Percentiles rank a stretch among this genome's conserved stretches.
Conservation (phyloP, 1,140 invertebrate genomes). For the fruit fly (Drosophila melanogaster) region Release_6_plus_ISO1_MT NT_037436.4:4679001-4679500, state of each 20-base stretch:
- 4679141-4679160: conserved; percentile 15
- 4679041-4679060: conserved; percentile 57
- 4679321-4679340: background rate
- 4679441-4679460: conserved; percentile 6
- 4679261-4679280: no score
- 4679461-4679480: no score
- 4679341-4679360: conserved; percentile 11
- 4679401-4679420: conserved; percentile 64
- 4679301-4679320: background rate
- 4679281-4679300: no score
- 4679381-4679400: conserved; percentile 52
- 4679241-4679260: no score
- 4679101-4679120: conserved; percentile 79
- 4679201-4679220: no score
- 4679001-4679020: conserved; percentile 9
- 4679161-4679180: conserved; percentile 65
- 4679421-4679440: conserved; percentile 32
- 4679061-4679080: conserved; percentile 82
- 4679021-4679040: conserved; percentile 17
- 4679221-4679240: background rate
- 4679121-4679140: conserved; percentile 38
- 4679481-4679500: background rate
- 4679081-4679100: conserved; percentile 84
- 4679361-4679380: conserved; percentile 7
- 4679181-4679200: conserved; percentile 26